Evolutionary conservation across 2,888 invertebrate species (phyloP).

Genomic region (Harmothoe impar): DNA sequence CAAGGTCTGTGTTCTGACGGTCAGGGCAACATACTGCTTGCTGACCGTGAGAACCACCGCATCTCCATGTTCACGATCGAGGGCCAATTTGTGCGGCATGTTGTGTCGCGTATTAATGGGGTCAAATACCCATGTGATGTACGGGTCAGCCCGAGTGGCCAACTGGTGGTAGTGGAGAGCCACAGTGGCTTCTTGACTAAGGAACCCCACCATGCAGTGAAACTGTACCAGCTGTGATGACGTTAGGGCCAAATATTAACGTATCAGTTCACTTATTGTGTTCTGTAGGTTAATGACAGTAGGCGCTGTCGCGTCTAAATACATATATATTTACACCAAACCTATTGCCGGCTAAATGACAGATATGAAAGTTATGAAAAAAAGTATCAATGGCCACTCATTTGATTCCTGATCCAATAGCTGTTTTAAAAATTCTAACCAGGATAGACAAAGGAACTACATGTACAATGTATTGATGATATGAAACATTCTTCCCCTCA

Average conservation of each 20-base stretch:
- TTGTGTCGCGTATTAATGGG: slow-evolving; percentile 67
- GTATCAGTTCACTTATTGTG: neutral
- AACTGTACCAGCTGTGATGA: slow-evolving; percentile 65
- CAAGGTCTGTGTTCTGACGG: slow-evolving; percentile 68
- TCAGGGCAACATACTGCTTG: slow-evolving; percentile 68
- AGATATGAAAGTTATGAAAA: too few species aligned
- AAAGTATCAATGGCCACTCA: too few species aligned
- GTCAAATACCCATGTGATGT: slow-evolving; percentile 68
- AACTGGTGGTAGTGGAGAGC: slow-evolving; percentile 68
- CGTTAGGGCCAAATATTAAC: neutral
- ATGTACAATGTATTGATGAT: too few species aligned
- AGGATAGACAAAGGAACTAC: too few species aligned
- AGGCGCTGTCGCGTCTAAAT: too few species aligned
- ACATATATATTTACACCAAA: too few species aligned
- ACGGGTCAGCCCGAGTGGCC: neutral
- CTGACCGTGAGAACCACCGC: slow-evolving; percentile 70
- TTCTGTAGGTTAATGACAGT: too few species aligned
- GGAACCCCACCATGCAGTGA: slow-evolving; percentile 70
- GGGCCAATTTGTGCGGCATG: slow-evolving; percentile 66
- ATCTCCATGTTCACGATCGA: slow-evolving; percentile 68
- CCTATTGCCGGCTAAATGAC: too few species aligned
- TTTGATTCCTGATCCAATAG: too few species aligned
- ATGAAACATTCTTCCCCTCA: too few species aligned
- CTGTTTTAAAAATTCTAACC: too few species aligned
- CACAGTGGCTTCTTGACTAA: slow-evolving; percentile 69